Conservation (phyloP, 1,140 invertebrate genomes). For the Paraescarpia echinospica region DNA sequence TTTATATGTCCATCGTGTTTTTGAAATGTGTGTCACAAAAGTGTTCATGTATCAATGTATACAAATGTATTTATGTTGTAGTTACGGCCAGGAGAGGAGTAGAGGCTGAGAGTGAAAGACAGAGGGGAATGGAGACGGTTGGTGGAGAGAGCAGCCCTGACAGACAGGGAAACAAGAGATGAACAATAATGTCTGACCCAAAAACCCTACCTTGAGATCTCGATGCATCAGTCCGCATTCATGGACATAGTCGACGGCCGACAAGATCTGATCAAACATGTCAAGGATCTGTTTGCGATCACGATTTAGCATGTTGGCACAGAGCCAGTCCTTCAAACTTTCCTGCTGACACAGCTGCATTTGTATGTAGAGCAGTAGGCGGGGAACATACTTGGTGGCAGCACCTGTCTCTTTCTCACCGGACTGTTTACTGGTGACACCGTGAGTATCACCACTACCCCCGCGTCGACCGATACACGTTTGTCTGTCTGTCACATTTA, state of each 20-base stretch:
- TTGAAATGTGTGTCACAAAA: no score
- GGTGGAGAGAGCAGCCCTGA: no score
- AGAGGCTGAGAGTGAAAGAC: no score
- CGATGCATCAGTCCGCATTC: slow-evolving; percentile 86
- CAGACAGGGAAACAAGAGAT: no score
- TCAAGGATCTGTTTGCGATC: slow-evolving; percentile 61
- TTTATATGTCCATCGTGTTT: no score
- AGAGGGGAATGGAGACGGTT: no score
- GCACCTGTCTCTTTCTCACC: neutral
- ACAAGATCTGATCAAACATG: slow-evolving; percentile 90
- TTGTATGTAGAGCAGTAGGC: slow-evolving; percentile 87
- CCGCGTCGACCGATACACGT: neutral
- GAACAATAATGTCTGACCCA: neutral
- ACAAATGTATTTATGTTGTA: no score
- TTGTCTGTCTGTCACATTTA: neutral
- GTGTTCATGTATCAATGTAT: no score
- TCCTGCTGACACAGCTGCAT: slow-evolving; percentile 93
- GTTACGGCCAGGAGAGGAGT: no score
- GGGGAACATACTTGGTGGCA: neutral
- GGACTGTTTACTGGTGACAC: neutral
- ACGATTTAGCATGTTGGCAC: slow-evolving; percentile 53
- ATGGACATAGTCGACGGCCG: slow-evolving; percentile 94
- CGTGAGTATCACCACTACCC: neutral
- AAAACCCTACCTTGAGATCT: slow-evolving; percentile 78
- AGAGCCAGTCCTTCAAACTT: slow-evolving; percentile 88